Evolutionary conservation across 2,888 invertebrate species (phyloP).

Genomic region (Xanthia icteritia): DNA sequence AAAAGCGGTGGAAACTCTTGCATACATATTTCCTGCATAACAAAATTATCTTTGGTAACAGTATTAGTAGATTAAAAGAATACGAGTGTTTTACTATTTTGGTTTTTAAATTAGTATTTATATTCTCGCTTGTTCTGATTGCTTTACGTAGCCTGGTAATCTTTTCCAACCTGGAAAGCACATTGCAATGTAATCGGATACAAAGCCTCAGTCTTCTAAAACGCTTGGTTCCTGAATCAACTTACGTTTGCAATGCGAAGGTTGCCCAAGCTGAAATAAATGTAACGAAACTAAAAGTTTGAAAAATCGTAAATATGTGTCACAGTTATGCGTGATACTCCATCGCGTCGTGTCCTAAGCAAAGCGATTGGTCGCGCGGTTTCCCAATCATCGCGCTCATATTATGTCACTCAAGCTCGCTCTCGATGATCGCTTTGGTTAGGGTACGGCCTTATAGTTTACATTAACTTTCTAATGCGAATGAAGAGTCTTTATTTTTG

Average conservation of each 20-base stretch:
- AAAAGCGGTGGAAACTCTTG: not conserved
- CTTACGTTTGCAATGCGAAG: not conserved
- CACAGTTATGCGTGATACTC: no score
- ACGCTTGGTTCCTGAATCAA: not conserved
- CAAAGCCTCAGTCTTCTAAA: not conserved
- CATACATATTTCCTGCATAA: constrained; percentile 35
- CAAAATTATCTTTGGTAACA: constrained; percentile 58
- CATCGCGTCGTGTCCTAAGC: not conserved
- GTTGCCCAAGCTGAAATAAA: not conserved
- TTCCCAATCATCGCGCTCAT: not conserved
- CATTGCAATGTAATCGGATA: no score
- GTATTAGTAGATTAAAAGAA: constrained; percentile 65
- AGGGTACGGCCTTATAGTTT: not conserved
- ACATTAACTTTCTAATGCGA: not conserved
- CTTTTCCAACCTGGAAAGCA: not conserved
- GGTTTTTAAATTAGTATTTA: constrained; percentile 25
- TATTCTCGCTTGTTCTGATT: not conserved
- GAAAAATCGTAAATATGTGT: not conserved
- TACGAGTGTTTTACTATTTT: constrained; percentile 12
- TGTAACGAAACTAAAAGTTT: not conserved
- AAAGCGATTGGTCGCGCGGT: not conserved
- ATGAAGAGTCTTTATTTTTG: not conserved
- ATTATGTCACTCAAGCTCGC: not conserved
- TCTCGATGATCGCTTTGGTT: not conserved
- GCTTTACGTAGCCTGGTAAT: not conserved